Base-by-base conservation (phyloP, 53 echinoderm and acorn worm species). In the Antedon mediterranea region DNA sequence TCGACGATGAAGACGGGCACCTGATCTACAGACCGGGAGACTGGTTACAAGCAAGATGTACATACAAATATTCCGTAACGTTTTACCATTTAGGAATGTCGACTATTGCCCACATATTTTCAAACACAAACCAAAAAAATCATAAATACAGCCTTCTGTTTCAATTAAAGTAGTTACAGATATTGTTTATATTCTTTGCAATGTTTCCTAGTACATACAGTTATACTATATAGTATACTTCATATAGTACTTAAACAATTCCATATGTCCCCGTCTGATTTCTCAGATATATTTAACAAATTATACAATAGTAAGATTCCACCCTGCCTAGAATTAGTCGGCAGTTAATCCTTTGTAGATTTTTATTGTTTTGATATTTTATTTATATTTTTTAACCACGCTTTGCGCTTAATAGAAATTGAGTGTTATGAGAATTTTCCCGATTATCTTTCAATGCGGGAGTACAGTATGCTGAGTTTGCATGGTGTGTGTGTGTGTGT, bases 31-130 rank as follows among this genome's bases (percentile, higher is more conserved):
- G 86, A 43, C 87, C 83, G 42, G 95, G 95, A 71, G 91, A 91
- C 89, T 78, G 84, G 80, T 81, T 94, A 27, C 95, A 94, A 94
- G 95, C 95, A 91, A 94, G 95, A 94, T 94, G 95, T 94, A 94
- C 95, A 85, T 72, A 78, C 82, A 77, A 76, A 78, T 78, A 57
- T 57, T 57, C 57, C 57, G 57, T 57, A 57, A 57, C 57, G 57
- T 57, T 57, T 57, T 57, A 34, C 33, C 41, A 43, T 76, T 79
- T 86, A 85, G 77, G 81, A 81, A 85, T 31, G 57, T 27, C 75
- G 33, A 76, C 80, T 72, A 33, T 72, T 76, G 28, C 43, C 28
- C 78, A 72, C 31, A 79, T 32, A 79, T 8, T 43, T 43, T 27
- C 34, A 79, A 85, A 75, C 75, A 75, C 85, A 74, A 32, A 71